Evolutionary conservation across 1,140 invertebrate genomes (phyloP), one percentile per base, ranked within the genome.

Genomic region (Stegodyphus dumicola): DNA sequence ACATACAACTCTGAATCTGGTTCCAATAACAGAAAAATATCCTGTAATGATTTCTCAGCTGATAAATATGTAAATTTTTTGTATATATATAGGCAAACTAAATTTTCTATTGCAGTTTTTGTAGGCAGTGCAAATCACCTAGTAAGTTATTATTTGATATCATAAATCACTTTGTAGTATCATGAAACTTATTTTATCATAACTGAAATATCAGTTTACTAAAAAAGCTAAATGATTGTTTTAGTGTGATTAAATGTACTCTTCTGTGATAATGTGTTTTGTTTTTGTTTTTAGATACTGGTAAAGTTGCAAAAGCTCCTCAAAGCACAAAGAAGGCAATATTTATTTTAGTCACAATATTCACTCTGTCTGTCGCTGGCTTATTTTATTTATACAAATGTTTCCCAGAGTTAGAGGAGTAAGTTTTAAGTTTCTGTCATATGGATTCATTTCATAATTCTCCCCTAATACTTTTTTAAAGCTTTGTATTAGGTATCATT

Each of bases 341-440:
- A 48, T 13, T 90, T 7, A 88, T 89, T 52, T 87, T 91, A 56
- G 85, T 89, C 66, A 77, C 71, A 65, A 94, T 95, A 88, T 95
- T 95, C 92, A 10, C 93, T 54, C 88, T 90, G 54, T 95, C 94
- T 64, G 88, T 94, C 70, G 89, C 92, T 65, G 91, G 92, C 69
- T 90, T 96, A 81, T 91, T 91, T 88, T 92, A 94, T 89, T 91
- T 95, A 49, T 95, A 95, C 88, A 93, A 91, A 87, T 95, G 93
- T 90, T 96, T 96, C 91, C 95, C 96, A 86, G 91, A 95, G 89
- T 91, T 97, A 83, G 93, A 95, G 90, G 93, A 94, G 95, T 96
- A 93, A 95, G 94, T 93, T 54, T 49, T 49, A 15, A 60, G 15
- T 60, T 60, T 60, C 15, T 60, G 33, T 33, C 33, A 33, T 33